A percentile compares a stretch with the other conserved stretches of the same genome.
Evolutionary conservation across 2,113 vertebrate species (phyloP).

Genomic region (Xenopus borealis): DNA sequence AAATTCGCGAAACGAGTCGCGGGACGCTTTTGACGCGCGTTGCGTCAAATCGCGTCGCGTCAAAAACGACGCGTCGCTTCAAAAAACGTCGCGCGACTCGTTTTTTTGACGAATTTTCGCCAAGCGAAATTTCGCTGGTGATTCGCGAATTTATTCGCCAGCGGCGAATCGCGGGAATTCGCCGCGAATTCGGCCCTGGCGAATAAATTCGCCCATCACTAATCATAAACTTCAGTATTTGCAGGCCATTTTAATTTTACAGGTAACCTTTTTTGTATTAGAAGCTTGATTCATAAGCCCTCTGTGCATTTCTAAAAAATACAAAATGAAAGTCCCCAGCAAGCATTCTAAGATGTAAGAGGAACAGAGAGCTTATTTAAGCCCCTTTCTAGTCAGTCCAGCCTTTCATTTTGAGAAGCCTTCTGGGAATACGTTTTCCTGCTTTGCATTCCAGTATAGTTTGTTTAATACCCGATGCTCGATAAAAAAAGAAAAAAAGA

Average conservation of each 20-base stretch:
- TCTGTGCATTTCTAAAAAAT: neutral
- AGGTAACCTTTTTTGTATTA: neutral
- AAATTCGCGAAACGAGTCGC: too few species aligned
- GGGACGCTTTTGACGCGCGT: too few species aligned
- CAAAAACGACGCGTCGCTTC: too few species aligned
- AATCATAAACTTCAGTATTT: neutral
- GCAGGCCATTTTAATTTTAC: neutral
- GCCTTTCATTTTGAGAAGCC: constrained; percentile 63
- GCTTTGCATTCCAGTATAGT: constrained; percentile 68
- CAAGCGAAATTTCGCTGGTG: too few species aligned
- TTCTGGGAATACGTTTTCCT: constrained; percentile 67
- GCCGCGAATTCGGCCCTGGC: too few species aligned
- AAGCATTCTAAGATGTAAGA: neutral
- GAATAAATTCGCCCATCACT: too few species aligned
- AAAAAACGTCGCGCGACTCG: too few species aligned
- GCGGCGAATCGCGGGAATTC: too few species aligned
- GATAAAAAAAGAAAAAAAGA: constrained; percentile 63
- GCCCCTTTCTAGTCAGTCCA: constrained; percentile 69
- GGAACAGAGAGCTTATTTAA: constrained; percentile 57
- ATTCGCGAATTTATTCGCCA: too few species aligned
- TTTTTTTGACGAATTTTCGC: too few species aligned
- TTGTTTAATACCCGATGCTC: constrained; percentile 68
- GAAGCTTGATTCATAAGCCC: neutral
- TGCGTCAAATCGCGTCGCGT: too few species aligned
- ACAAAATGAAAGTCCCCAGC: neutral